Conservation (phyloP, 2,888 invertebrate species). For the Epinotia brunnichana region DNA sequence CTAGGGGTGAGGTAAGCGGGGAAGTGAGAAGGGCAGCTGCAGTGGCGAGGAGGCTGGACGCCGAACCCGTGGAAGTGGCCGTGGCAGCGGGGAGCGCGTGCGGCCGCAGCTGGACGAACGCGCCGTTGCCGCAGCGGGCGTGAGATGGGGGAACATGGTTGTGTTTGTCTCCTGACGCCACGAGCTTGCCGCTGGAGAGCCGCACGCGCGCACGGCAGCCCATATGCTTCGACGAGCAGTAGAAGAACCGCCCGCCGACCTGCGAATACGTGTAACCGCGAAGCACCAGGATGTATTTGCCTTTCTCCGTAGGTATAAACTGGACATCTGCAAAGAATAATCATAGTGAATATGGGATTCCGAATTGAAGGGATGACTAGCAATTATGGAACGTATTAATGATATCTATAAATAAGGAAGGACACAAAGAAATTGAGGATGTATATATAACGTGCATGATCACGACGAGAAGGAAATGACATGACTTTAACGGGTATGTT, state of each 20-base stretch:
- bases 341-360: conserved; percentile 1
- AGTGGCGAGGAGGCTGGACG: conserved; percentile 49
- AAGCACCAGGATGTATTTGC: conserved; percentile 77
- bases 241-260: conserved; percentile 80
- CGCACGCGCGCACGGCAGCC: conserved; percentile 77
- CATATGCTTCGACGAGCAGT: conserved; percentile 80
- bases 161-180: conserved; percentile 73
- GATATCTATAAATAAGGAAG: too few species aligned
- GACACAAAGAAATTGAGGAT: too few species aligned
- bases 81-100: conserved; percentile 46
- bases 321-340: conserved; percentile 72
- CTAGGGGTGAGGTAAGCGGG: conserved; percentile 63
- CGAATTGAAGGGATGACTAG: not conserved
- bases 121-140: conserved; percentile 79
- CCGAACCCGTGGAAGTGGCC: conserved; percentile 47
- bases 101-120: conserved; percentile 77
- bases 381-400: not conserved
- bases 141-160: conserved; percentile 79
- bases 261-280: conserved; percentile 79
- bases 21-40: conserved; percentile 61
- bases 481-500: too few species aligned
- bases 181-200: conserved; percentile 69
- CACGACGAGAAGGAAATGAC: too few species aligned
- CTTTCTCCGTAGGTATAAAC: conserved; percentile 81
- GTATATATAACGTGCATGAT: too few species aligned